These are phyloP conservation scores for Apocheima hispidaria DNA, from an alignment of 2,888 invertebrate species.

Conservation along the genomic window DNA sequence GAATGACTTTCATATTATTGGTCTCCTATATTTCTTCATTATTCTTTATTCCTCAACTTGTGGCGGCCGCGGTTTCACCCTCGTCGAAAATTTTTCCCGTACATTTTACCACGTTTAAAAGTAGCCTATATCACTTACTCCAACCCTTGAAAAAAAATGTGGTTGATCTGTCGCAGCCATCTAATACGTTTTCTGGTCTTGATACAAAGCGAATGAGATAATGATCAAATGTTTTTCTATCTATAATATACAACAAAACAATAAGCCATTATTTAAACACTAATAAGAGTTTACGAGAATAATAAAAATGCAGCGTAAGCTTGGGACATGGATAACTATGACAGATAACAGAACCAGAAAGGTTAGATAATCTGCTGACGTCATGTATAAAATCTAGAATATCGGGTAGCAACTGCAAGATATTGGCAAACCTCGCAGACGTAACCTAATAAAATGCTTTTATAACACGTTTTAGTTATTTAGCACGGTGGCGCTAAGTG, in stretches of 20 bases:
- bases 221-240: slow-evolving; percentile 22
- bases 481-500: slow-evolving; percentile 31
- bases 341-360: too few species aligned
- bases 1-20: neutral
- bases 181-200: too few species aligned
- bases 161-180: too few species aligned
- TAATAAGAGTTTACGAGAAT: slow-evolving; percentile 14
- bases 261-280: slow-evolving; percentile 12
- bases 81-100: too few species aligned
- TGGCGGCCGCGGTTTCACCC: too few species aligned
- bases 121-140: too few species aligned
- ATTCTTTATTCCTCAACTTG: too few species aligned
- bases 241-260: slow-evolving; percentile 14
- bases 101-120: too few species aligned
- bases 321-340: too few species aligned
- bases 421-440: slow-evolving; percentile 22
- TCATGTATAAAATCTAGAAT: slow-evolving; percentile 34
- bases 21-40: neutral
- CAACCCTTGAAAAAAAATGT: too few species aligned
- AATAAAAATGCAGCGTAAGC: slow-evolving; percentile 6
- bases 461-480: slow-evolving; percentile 20
- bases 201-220: neutral
- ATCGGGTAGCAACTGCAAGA: slow-evolving; percentile 33
- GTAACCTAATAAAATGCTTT: slow-evolving; percentile 17
- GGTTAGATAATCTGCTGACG: slow-evolving; percentile 29